Evolutionary conservation across 1,140 invertebrate genomes (phyloP).

Genomic region (Maconellicoccus hirsutus): DNA sequence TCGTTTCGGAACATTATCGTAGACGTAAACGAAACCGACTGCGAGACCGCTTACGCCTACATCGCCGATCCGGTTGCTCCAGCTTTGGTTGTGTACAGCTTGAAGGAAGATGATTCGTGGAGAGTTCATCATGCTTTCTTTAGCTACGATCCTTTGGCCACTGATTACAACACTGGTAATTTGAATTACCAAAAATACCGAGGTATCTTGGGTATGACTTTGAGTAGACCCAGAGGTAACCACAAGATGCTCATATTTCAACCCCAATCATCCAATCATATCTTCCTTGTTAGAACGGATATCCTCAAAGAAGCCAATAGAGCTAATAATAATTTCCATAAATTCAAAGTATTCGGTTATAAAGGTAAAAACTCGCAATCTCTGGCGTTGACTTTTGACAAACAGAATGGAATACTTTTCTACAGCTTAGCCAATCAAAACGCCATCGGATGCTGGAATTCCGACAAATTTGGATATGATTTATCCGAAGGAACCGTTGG

Average conservation of each 20-base stretch:
- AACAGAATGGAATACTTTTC: slow-evolving; percentile 57
- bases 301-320: slow-evolving; percentile 35
- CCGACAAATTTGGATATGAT: slow-evolving; percentile 29
- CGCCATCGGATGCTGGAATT: slow-evolving; percentile 64
- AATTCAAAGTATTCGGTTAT: slow-evolving; percentile 54
- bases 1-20: slow-evolving; percentile 63
- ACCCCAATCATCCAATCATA: slow-evolving; percentile 55
- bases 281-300: slow-evolving; percentile 42
- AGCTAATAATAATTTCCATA: slow-evolving; percentile 38
- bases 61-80: slow-evolving; percentile 50
- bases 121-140: slow-evolving; percentile 65
- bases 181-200: slow-evolving; percentile 60
- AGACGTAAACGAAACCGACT: slow-evolving; percentile 50
- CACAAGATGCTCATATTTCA: slow-evolving; percentile 61
- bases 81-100: slow-evolving; percentile 59
- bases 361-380: too few species aligned
- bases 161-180: slow-evolving; percentile 52
- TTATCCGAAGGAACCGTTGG: too few species aligned
- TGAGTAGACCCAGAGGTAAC: slow-evolving; percentile 35
- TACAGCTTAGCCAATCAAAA: slow-evolving; percentile 62
- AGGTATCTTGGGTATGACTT: slow-evolving; percentile 55
- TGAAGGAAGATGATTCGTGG: slow-evolving; percentile 57
- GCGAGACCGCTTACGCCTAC: slow-evolving; percentile 59
- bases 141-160: slow-evolving; percentile 62
- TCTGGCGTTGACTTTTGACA: slow-evolving; percentile 49